These are phyloP conservation scores for Nephrotoma appendiculata DNA, from an alignment of 2,888 invertebrate genomes.

Conservation along the genomic window DNA sequence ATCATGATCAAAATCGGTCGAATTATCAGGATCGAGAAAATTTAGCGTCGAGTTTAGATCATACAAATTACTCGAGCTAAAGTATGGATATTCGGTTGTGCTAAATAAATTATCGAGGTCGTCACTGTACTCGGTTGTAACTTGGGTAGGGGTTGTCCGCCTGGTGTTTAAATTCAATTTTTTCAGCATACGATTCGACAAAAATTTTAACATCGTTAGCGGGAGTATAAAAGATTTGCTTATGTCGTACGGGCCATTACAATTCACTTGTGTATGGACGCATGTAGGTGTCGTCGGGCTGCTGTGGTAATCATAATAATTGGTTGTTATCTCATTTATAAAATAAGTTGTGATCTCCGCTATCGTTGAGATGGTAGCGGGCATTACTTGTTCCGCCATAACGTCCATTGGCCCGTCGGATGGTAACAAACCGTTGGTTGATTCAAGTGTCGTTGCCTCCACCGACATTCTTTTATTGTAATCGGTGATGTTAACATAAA, in stretches of 20 bases:
- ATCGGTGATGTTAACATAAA: background rate
- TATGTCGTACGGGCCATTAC: background rate
- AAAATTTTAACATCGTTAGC: background rate
- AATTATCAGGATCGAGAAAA: background rate
- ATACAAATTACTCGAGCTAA: background rate
- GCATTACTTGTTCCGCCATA: background rate
- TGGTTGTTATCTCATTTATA: background rate
- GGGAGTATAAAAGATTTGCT: background rate
- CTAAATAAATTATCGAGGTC: conserved; percentile 9
- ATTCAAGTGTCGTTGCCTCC: background rate
- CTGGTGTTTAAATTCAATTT: background rate
- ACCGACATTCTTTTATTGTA: background rate
- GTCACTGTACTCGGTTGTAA: conserved; percentile 8
- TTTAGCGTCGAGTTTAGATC: background rate
- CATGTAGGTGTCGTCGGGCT: background rate
- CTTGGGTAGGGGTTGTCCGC: background rate
- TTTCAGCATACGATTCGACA: background rate
- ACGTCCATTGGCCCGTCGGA: background rate
- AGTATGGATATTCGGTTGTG: background rate
- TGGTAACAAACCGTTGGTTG: background rate
- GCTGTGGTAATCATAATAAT: background rate
- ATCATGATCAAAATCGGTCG: background rate
- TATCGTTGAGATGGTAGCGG: background rate
- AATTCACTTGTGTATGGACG: background rate
- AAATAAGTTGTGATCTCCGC: background rate